Evolutionary conservation across 2,113 vertebrate species (phyloP), one percentile per base, ranked within the genome.

Genomic region (chimpanzee (Pan troglodytes)): DNA sequence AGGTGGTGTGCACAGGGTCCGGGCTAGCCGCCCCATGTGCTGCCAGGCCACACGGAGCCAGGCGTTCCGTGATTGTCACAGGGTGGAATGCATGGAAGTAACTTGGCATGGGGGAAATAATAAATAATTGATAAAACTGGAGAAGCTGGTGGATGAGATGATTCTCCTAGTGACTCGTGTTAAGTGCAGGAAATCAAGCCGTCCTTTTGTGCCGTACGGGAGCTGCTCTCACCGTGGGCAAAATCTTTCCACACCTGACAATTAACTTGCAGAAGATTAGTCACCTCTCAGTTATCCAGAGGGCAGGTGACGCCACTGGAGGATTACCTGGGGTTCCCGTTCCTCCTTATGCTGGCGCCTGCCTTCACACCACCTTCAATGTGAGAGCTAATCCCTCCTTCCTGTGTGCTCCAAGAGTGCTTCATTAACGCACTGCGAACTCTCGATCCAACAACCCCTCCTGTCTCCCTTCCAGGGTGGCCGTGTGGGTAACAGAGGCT

Each of bases 61-160:
- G 68, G 64, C 0, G 4, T 61, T 89, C 72, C 14, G 0, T 59
- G 81, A 89, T 82, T n/a, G 73, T 79, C 32, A 45, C 75, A 22
- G 0, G 5, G 57, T n/a, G 30, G 45, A 94, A 88, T 38, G 72
- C 70, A 27, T 18, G 85, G 83, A 86, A 75, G 86, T 64, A 59
- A 85, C 43, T 16, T 55, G 18, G 35, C 27, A 7, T 43, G 76
- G 23, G 61, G 81, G 4, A 48, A 70, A 95, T 94, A 90, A 81
- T 68, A 79, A 97, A 94, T 78, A 73, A 88, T 75, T 86, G 96
- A 96, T 95, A 93, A 88, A 91, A 94, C 40, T 59, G 88, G 89
- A 97, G 85, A 92, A 82, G 81, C 61, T 55, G 0, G 70, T 70
- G 86, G 93, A 85, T 85, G 84, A 97, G 94, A 30, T 27, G 32